These are phyloP conservation scores for Dinocampus coccinellae DNA, from an alignment of 2,888 invertebrate species.

Conservation along the genomic window DNA sequence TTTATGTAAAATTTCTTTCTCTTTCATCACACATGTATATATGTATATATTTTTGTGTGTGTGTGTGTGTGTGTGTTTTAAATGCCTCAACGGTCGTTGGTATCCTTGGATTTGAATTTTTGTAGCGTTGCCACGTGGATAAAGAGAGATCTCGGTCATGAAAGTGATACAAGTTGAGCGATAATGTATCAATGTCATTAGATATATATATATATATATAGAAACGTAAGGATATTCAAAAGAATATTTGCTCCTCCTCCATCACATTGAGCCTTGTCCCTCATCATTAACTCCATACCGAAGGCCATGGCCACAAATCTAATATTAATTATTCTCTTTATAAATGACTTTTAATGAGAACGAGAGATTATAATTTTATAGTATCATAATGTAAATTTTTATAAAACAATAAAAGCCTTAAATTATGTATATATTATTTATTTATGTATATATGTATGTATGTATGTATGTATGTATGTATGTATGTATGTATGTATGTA, in stretches of 20 bases:
- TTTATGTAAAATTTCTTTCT: neutral
- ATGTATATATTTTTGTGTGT: neutral
- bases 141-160: neutral
- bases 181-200: slow-evolving; percentile 2
- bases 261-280: neutral
- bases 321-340: neutral
- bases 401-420: neutral
- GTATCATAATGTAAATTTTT: slow-evolving; percentile 1
- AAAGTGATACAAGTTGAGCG: neutral
- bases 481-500: neutral
- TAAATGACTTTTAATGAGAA: slow-evolving; percentile 2
- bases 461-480: slow-evolving; percentile 3
- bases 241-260: too few relatives aligned
- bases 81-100: slow-evolving; percentile 50
- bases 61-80: too few relatives aligned
- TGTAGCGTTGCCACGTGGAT: slow-evolving; percentile 50
- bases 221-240: too few relatives aligned
- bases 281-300: neutral
- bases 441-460: neutral
- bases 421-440: neutral
- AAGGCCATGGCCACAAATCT: neutral
- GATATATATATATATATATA: too few relatives aligned
- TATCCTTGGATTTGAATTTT: slow-evolving; percentile 60
- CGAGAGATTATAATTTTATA: too few relatives aligned
- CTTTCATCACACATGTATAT: neutral